A percentile compares a stretch with the other conserved stretches of the same genome.
phyloP scores from a whole-genome alignment of 2,113 vertebrate species.

The Pogona vitticeps region DNA sequence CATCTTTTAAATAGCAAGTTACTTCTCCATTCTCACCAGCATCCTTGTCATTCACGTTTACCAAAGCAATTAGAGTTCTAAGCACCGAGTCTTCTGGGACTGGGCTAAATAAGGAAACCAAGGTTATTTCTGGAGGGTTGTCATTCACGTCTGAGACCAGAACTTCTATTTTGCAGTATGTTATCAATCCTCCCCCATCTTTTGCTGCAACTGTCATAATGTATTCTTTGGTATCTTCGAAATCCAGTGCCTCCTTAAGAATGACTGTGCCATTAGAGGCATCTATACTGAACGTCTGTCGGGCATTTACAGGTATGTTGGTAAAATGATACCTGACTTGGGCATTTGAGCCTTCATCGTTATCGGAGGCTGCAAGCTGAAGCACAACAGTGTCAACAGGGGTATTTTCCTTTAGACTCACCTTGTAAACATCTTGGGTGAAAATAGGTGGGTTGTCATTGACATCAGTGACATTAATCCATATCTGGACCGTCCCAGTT shows the following conservation, averaged over 20 bases:
- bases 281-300: slow-evolving; percentile 66
- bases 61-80: slow-evolving; percentile 58
- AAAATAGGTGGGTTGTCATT: slow-evolving; percentile 73
- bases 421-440: slow-evolving; percentile 55
- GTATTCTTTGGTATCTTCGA: slow-evolving; percentile 67
- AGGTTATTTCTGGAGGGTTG: slow-evolving; percentile 66
- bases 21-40: slow-evolving; percentile 63
- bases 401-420: slow-evolving; percentile 65
- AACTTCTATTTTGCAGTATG: slow-evolving; percentile 73
- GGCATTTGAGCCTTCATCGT: slow-evolving; percentile 69
- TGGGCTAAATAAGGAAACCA: slow-evolving; percentile 60
- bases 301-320: slow-evolving; percentile 54
- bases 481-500: slow-evolving; percentile 65
- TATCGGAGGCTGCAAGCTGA: slow-evolving; percentile 68
- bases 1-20: slow-evolving; percentile 45
- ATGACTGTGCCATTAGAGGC: slow-evolving; percentile 65
- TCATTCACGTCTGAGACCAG: slow-evolving; percentile 77
- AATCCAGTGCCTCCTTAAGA: slow-evolving; percentile 69
- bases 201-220: slow-evolving; percentile 73
- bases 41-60: slow-evolving; percentile 62
- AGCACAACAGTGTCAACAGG: slow-evolving; percentile 55
- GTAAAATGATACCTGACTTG: slow-evolving; percentile 69
- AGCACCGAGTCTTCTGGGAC: slow-evolving; percentile 50
- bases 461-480: slow-evolving; percentile 64
- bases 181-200: slow-evolving; percentile 72